These are phyloP conservation scores for Danionella cerebrum DNA, from an alignment of 2,113 vertebrate genomes.

Conservation along the genomic window DNA sequence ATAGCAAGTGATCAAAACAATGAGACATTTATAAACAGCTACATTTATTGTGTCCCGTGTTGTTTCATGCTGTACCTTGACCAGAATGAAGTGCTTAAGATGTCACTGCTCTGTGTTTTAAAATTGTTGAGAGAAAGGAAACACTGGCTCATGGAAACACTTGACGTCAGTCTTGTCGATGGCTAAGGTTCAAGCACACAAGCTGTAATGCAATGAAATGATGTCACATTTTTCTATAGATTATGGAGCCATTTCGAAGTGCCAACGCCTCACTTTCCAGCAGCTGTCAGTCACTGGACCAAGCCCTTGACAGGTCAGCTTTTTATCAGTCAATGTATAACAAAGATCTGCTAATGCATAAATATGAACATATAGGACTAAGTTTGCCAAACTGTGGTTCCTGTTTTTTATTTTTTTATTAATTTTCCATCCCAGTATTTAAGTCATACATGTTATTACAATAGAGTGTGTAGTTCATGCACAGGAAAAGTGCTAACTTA, in stretches of 20 bases:
- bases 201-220: not conserved
- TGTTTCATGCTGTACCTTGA: not conserved
- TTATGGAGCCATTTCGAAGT: constrained; percentile 81
- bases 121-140: not conserved
- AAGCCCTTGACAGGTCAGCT: constrained; percentile 82
- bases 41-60: too few relatives aligned
- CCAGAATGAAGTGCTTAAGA: not conserved
- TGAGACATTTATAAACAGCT: too few relatives aligned
- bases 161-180: not conserved
- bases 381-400: too few relatives aligned
- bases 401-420: too few relatives aligned
- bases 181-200: not conserved
- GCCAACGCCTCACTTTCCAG: constrained; percentile 75
- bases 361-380: too few relatives aligned
- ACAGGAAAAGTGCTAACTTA: too few relatives aligned
- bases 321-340: not conserved
- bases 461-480: too few relatives aligned
- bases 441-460: too few relatives aligned
- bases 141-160: constrained; percentile 4
- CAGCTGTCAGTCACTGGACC: constrained; percentile 86
- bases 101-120: not conserved
- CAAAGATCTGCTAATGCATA: too few relatives aligned
- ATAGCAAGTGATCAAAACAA: too few relatives aligned
- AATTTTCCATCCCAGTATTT: too few relatives aligned
- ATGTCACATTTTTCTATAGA: constrained; percentile 53